These are phyloP conservation scores for Ligdia adustata DNA, from an alignment of 2,888 invertebrate genomes.

Conservation along the genomic window DNA sequence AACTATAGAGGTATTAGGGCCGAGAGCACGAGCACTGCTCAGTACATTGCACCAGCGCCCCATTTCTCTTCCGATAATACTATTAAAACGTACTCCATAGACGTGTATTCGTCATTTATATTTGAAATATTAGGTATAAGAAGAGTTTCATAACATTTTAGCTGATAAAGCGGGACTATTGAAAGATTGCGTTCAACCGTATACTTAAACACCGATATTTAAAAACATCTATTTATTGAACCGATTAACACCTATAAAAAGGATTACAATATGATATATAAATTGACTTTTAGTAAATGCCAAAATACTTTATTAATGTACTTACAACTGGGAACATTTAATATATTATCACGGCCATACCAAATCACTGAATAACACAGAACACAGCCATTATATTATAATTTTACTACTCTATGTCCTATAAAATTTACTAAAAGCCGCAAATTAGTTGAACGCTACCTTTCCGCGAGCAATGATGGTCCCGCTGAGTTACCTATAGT, in stretches of 20 bases:
- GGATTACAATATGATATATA: slow-evolving; percentile 13
- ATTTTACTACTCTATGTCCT: slow-evolving; percentile 28
- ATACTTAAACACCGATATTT: slow-evolving; percentile 22
- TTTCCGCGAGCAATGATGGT: slow-evolving; percentile 34
- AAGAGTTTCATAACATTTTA: slow-evolving; percentile 44
- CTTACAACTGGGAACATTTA: slow-evolving; percentile 11
- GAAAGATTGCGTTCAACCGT: slow-evolving; percentile 37
- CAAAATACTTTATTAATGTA: slow-evolving; percentile 14
- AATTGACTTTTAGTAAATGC: slow-evolving; percentile 29
- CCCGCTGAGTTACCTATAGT: slow-evolving; percentile 45
- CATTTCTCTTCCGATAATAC: slow-evolving; percentile 17
- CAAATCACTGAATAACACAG: slow-evolving; percentile 21
- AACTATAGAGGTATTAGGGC: not conserved
- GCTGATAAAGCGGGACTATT: slow-evolving; percentile 43
- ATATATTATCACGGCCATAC: slow-evolving; percentile 21
- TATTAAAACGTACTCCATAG: slow-evolving; percentile 33
- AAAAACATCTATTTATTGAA: slow-evolving; percentile 20
- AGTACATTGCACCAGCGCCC: too few species aligned
- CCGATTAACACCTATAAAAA: slow-evolving; percentile 9
- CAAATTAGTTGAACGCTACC: slow-evolving; percentile 35
- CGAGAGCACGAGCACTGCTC: not conserved
- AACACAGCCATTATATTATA: slow-evolving; percentile 37
- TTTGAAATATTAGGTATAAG: slow-evolving; percentile 37
- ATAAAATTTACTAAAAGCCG: slow-evolving; percentile 25
- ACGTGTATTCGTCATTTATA: slow-evolving; percentile 38